Conservation (phyloP, 1,140 invertebrate genomes). For the Orchestia grillus region DNA sequence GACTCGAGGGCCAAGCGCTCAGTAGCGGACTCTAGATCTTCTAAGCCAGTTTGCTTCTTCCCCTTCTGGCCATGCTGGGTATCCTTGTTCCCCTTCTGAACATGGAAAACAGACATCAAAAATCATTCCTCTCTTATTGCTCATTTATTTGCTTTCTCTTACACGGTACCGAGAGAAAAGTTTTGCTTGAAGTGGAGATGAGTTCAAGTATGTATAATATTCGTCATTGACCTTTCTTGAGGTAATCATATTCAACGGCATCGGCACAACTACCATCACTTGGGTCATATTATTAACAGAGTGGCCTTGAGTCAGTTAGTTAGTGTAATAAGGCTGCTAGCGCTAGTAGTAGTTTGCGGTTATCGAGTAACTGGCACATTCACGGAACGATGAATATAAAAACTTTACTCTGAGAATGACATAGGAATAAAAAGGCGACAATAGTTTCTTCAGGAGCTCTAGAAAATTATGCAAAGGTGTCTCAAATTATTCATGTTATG, state of each 20-base stretch:
- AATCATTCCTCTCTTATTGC: neutral
- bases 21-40: constrained; percentile 57
- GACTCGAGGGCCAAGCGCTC: constrained; percentile 63
- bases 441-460: neutral
- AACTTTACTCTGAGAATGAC: no score
- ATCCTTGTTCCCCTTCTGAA: neutral
- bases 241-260: no score
- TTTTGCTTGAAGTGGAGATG: neutral
- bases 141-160: neutral
- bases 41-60: neutral
- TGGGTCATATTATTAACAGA: no score
- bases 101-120: neutral
- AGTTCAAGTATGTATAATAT: neutral
- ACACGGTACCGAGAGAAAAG: neutral
- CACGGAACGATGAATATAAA: no score
- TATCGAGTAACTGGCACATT: no score
- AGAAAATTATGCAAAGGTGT: neutral
- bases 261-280: no score
- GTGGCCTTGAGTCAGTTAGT: no score
- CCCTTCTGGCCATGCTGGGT: constrained; percentile 39
- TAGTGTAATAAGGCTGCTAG: no score
- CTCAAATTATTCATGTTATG: neutral
- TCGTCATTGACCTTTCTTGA: no score
- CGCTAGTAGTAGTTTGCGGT: no score
- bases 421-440: no score